Base-by-base conservation (phyloP, 2,888 invertebrate genomes). In the Xestia xanthographa region DNA sequence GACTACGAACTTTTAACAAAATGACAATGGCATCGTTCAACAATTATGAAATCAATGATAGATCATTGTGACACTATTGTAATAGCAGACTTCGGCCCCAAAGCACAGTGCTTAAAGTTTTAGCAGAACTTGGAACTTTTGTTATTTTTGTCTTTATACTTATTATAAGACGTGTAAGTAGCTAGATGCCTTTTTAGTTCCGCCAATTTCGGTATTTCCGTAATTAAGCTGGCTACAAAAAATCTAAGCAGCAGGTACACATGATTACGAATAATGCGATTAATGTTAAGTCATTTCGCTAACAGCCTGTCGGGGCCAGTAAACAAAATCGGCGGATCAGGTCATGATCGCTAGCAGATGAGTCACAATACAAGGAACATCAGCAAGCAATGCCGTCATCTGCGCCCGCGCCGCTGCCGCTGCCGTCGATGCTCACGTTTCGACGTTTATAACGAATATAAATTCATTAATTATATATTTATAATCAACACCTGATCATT, bases 341-440 rank as follows among this genome's bases (percentile, higher is more conserved):
- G 95, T 96, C 96, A 96, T 95, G 96, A 96, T 88, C 93, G 89
- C 70, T 82, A 73, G 78, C 90, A 91, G 77, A 83, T 96, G 96
- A 96, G 91, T 96, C 96, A 96, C 89, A 84, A 68, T 91, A 94
- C 91, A 91, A 95, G 95, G 96, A 96, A 95, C 95, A 95, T 94
- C 93, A 92, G 94, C 92, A 91, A 89, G 91, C 89, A 89, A 94
- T 96, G 95, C 92, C 96, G 95, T 96, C 96, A 96, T 93, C 93
- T 85, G 77, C 85, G 72, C 82, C 77, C 73, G 85, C 70, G 81
- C 81, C 73, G 77, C 81, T 66, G 87, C 85, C 78, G 75, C 72
- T 79, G 82, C 86, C 77, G 88, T 83, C 75, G 85, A 87, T 85
- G 86, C 90, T 92, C 92, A 93, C 92, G 92, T 89, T 88, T 90